phyloP scores from a whole-genome alignment of 2,113 vertebrate genomes.

The Hippocampus barbouri region DNA sequence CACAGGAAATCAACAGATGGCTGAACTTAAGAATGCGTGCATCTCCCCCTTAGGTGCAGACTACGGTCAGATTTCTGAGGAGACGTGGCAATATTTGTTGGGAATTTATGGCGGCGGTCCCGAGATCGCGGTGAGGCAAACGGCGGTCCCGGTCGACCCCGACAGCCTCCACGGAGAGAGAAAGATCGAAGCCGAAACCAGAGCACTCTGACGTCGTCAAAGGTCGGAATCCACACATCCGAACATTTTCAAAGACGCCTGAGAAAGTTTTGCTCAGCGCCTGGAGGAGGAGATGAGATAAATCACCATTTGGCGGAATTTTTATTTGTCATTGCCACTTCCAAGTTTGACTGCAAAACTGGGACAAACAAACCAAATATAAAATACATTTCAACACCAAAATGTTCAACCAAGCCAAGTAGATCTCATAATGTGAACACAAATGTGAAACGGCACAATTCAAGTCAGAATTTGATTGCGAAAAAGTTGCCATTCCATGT shows the following conservation, averaged over 20 bases:
- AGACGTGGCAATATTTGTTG: constrained; percentile 90
- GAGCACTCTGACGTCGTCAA: constrained; percentile 75
- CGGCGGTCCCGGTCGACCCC: constrained; percentile 73
- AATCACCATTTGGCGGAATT: too few relatives aligned
- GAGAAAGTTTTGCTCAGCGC: background rate
- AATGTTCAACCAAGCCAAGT: too few relatives aligned
- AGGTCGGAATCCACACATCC: constrained; percentile 22
- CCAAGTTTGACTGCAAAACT: too few relatives aligned
- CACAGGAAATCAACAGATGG: too few relatives aligned
- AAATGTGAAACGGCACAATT: too few relatives aligned
- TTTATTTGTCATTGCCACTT: too few relatives aligned
- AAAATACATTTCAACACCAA: too few relatives aligned
- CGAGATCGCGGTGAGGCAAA: constrained; percentile 89
- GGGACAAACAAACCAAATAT: too few relatives aligned
- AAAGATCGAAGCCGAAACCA: constrained; percentile 93
- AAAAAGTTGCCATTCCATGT: too few relatives aligned
- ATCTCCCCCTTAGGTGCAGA: constrained; percentile 79
- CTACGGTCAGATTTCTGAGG: constrained; percentile 96
- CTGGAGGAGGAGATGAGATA: too few relatives aligned
- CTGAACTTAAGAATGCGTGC: background rate
- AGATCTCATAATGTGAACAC: too few relatives aligned
- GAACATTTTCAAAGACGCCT: background rate
- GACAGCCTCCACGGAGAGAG: constrained; percentile 84
- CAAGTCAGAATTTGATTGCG: too few relatives aligned
- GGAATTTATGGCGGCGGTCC: constrained; percentile 88